Percentiles rank a stretch among this genome's conserved stretches.
These are phyloP conservation scores for Theristicus caerulescens DNA, from an alignment of 2,113 vertebrate species.

Conservation along the genomic window DNA sequence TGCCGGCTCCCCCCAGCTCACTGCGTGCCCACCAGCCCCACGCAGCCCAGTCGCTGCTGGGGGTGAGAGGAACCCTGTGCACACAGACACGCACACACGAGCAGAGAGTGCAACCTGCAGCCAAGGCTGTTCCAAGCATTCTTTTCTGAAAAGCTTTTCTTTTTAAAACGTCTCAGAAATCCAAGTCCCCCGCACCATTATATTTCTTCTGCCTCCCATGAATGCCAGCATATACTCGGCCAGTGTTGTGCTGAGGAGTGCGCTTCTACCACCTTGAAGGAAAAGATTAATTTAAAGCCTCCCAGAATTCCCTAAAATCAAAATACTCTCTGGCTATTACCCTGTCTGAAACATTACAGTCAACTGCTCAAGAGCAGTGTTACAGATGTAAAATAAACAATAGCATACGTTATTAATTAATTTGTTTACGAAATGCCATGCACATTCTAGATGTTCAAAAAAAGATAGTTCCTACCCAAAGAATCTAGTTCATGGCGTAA, in stretches of 20 bases:
- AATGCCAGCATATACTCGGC: background rate
- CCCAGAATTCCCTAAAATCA: conserved; percentile 28
- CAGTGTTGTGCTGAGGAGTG: background rate
- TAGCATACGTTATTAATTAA: background rate
- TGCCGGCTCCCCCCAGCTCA: background rate
- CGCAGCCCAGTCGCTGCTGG: background rate
- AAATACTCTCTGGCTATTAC: conserved; percentile 13
- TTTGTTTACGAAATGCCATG: background rate
- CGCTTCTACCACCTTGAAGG: background rate
- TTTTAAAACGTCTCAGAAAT: background rate
- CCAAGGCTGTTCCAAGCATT: background rate
- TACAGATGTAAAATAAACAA: background rate
- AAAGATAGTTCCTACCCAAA: background rate
- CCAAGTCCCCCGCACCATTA: background rate
- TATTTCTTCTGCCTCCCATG: background rate
- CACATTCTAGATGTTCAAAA: background rate
- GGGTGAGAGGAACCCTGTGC: background rate
- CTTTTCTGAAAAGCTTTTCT: background rate
- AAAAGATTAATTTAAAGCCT: conserved; percentile 24
- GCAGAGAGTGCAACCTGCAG: background rate
- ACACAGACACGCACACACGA: rapidly evolving
- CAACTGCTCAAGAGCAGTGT: background rate
- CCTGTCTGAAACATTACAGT: background rate
- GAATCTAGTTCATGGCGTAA: background rate
- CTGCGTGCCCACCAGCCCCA: background rate